Conservation (phyloP, 2,888 invertebrate genomes). For the Drosophila neoperkinsi region DNA sequence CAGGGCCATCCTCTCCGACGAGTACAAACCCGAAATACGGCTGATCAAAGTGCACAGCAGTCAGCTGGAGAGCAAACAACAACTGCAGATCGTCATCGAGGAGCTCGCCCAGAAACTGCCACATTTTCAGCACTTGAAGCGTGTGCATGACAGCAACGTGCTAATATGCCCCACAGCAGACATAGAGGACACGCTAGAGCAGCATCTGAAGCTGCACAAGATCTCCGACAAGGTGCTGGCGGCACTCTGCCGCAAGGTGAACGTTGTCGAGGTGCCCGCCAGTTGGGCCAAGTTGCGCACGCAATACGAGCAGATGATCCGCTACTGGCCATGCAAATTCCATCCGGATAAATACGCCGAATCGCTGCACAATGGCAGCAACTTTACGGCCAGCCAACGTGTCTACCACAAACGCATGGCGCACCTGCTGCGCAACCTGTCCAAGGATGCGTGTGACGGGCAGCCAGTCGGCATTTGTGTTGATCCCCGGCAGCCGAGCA, state of each 20-base stretch:
- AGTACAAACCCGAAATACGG: slow-evolving; percentile 86
- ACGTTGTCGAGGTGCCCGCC: slow-evolving; percentile 87
- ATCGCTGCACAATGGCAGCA: slow-evolving; percentile 87
- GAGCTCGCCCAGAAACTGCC: slow-evolving; percentile 87
- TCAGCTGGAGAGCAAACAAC: slow-evolving; percentile 87
- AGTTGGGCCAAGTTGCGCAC: slow-evolving; percentile 88
- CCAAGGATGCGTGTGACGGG: slow-evolving; percentile 70
- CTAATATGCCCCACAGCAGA: slow-evolving; percentile 86
- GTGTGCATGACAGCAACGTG: slow-evolving; percentile 88
- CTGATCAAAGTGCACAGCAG: slow-evolving; percentile 88
- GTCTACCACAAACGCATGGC: slow-evolving; percentile 87
- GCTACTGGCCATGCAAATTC: slow-evolving; percentile 93
- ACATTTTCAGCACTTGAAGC: slow-evolving; percentile 90
- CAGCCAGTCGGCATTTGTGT: slow-evolving; percentile 88
- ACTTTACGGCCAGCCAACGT: slow-evolving; percentile 87
- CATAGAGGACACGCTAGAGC: slow-evolving; percentile 83
- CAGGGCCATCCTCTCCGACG: slow-evolving; percentile 87
- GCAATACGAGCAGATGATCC: slow-evolving; percentile 88
- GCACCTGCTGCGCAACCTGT: slow-evolving; percentile 84
- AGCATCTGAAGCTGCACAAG: slow-evolving; percentile 68
- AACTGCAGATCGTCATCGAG: slow-evolving; percentile 88
- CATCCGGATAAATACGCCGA: slow-evolving; percentile 92
- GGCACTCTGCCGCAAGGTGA: slow-evolving; percentile 84
- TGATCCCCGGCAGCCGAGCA: slow-evolving; percentile 88
- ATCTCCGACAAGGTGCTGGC: slow-evolving; percentile 55